Conservation (phyloP, 2,797 vertebrate genomes). For the Chelon labrosus region DNA sequence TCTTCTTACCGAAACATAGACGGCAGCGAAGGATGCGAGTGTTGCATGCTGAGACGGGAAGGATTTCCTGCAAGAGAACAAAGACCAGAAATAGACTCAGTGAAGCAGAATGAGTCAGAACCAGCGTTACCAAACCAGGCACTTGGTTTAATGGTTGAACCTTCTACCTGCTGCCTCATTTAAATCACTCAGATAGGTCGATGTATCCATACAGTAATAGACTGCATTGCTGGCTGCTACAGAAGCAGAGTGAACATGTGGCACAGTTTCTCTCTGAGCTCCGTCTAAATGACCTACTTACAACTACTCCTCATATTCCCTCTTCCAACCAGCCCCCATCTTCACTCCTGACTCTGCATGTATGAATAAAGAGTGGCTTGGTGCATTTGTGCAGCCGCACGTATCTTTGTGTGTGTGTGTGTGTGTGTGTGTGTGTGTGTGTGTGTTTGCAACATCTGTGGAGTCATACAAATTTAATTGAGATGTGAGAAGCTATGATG, state of each 20-base stretch:
- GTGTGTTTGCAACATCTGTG: conserved; percentile 43
- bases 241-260: conserved; percentile 54
- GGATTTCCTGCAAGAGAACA: conserved; percentile 92
- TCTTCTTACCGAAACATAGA: conserved; percentile 97
- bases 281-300: conserved; percentile 68
- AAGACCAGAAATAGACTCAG: conserved; percentile 44
- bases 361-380: background rate
- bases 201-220: background rate
- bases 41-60: conserved; percentile 99
- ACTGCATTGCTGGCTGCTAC: conserved; percentile 2
- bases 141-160: background rate
- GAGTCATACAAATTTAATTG: conserved; percentile 45
- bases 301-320: conserved; percentile 28
- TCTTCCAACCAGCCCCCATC: conserved; percentile 8
- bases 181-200: background rate
- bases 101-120: conserved; percentile 7
- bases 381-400: conserved; percentile 12
- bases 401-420: background rate
- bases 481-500: conserved; percentile 2
- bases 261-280: conserved; percentile 54
- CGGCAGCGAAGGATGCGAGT: conserved; percentile 95
- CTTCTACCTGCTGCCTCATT: background rate
- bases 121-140: background rate
- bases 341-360: conserved; percentile 18
- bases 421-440: conserved; percentile 1